These are phyloP conservation scores for Marcusenius ussheri DNA, from an alignment of 2,113 vertebrate species.

Conservation along the genomic window DNA sequence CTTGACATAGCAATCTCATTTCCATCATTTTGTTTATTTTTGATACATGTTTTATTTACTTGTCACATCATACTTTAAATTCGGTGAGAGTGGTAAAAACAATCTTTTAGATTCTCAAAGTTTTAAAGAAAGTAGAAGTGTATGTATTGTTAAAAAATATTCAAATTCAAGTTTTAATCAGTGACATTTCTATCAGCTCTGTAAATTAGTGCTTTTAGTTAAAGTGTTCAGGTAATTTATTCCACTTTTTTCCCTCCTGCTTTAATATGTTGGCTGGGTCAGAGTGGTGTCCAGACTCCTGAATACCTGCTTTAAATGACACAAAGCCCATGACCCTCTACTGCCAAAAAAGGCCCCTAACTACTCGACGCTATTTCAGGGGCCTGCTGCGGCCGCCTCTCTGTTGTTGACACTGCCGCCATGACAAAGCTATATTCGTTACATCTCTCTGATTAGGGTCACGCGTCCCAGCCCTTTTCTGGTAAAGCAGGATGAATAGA, in stretches of 20 bases:
- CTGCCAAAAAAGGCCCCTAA: not conserved
- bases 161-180: not conserved
- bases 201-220: not conserved
- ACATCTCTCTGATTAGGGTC: constrained; percentile 35
- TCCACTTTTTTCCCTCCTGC: not conserved
- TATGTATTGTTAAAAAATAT: not conserved
- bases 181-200: not conserved
- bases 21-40: not conserved
- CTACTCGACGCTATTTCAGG: not conserved
- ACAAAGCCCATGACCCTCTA: not conserved
- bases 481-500: not conserved
- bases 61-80: not conserved
- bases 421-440: constrained; percentile 15
- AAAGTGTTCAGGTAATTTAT: not conserved
- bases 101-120: not conserved
- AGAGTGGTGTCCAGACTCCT: not conserved
- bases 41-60: not conserved
- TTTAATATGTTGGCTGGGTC: not conserved
- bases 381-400: constrained; percentile 25
- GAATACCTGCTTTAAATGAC: constrained; percentile 7
- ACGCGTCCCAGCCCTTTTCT: constrained; percentile 13
- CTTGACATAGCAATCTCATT: not conserved
- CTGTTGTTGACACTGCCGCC: not conserved
- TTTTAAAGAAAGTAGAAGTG: not conserved
- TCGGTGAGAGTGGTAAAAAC: not conserved